Percentiles rank a stretch among this genome's conserved stretches.
These are phyloP conservation scores for Clamator glandarius DNA, from an alignment of 2,797 vertebrate species.

Conservation along the genomic window DNA sequence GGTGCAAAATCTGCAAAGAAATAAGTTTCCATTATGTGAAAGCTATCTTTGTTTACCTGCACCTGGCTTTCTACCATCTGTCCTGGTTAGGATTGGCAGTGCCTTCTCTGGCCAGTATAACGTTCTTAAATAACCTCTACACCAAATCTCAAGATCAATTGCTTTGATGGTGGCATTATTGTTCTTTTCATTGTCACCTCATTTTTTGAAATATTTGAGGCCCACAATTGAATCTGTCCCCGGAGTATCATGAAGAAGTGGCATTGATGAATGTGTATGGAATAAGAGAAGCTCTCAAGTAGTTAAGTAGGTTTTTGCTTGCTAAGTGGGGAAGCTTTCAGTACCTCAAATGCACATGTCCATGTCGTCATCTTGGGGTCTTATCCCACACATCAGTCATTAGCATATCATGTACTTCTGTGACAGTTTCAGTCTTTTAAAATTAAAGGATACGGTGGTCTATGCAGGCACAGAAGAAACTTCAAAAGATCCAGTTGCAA, in stretches of 20 bases:
- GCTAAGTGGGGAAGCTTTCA: neutral
- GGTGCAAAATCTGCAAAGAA: neutral
- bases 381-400: neutral
- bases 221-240: neutral
- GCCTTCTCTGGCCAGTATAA: neutral
- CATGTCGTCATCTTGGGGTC: neutral
- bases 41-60: neutral
- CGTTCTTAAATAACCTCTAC: neutral
- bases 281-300: neutral
- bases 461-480: neutral
- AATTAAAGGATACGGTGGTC: neutral
- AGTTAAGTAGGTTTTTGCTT: neutral
- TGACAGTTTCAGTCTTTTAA: neutral
- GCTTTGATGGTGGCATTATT: neutral
- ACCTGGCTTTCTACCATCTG: neutral
- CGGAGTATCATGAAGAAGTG: neutral
- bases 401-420: neutral
- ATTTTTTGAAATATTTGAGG: neutral
- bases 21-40: neutral
- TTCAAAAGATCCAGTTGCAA: neutral
- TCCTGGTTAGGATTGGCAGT: neutral
- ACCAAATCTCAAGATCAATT: neutral
- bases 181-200: neutral
- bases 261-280: neutral
- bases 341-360: neutral